Conservation (phyloP, 1,140 invertebrate genomes). For the Saxidomus purpurata region DNA sequence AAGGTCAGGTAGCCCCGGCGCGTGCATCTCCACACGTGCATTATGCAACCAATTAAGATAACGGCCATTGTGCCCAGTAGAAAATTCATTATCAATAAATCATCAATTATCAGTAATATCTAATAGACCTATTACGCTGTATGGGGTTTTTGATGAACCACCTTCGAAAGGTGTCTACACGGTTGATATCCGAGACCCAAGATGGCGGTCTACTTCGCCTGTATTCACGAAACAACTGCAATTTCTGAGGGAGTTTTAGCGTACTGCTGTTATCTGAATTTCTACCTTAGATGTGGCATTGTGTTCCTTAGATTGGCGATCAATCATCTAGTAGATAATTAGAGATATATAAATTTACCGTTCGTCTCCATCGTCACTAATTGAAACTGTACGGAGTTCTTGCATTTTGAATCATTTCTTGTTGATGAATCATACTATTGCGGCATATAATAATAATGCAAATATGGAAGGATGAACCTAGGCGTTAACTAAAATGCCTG, state of each 20-base stretch:
- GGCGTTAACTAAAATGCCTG: no score
- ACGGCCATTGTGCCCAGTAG: constrained; percentile 7
- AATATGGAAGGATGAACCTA: no score
- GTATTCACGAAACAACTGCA: not conserved
- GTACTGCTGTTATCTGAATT: not conserved
- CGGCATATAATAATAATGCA: no score
- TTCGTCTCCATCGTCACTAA: no score
- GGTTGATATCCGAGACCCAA: not conserved
- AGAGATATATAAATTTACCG: not conserved
- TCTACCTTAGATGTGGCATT: not conserved
- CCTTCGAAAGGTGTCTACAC: not conserved
- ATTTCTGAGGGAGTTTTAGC: no score
- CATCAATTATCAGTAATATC: not conserved
- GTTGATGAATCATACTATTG: no score
- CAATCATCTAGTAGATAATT: not conserved
- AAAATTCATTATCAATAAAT: not conserved
- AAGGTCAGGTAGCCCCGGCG: constrained; percentile 51
- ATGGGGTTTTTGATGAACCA: not conserved
- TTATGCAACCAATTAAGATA: constrained; percentile 61
- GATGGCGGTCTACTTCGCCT: not conserved
- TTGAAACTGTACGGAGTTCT: no score
- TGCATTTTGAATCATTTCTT: no score
- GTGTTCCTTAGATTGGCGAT: not conserved
- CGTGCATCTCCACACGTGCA: constrained; percentile 19
- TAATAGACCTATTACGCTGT: not conserved